Percentiles rank a stretch among this genome's conserved stretches.
phyloP scores from a whole-genome alignment of 2,797 vertebrate genomes.

The Amblyraja radiata region DNA sequence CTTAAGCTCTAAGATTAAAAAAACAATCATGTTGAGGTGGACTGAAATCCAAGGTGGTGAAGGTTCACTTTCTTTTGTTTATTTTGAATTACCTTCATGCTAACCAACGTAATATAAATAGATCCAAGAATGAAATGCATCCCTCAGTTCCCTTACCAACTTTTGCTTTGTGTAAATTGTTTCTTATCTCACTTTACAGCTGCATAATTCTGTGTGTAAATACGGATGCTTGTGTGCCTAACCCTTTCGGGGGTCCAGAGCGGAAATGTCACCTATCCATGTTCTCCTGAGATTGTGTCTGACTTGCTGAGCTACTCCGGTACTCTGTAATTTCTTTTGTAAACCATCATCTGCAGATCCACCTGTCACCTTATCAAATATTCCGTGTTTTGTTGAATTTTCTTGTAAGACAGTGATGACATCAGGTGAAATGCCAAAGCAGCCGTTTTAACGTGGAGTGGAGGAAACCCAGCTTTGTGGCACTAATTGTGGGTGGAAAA shows the following conservation, averaged over 20 bases:
- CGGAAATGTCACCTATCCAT: too few relatives aligned
- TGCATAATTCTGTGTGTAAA: not conserved
- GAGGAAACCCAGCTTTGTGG: not conserved
- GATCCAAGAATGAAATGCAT: not conserved
- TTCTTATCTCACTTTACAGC: constrained; percentile 19
- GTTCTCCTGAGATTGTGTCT: too few relatives aligned
- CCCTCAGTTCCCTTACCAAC: not conserved
- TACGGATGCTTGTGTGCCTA: not conserved
- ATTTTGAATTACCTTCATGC: not conserved
- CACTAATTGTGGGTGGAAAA: not conserved
- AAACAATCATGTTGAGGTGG: not conserved
- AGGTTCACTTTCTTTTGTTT: not conserved
- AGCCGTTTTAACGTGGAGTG: too few relatives aligned
- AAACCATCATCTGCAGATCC: too few relatives aligned
- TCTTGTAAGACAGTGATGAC: not conserved
- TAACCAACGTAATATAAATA: not conserved
- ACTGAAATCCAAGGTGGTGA: not conserved
- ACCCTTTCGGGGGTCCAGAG: not conserved
- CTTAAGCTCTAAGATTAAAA: not conserved
- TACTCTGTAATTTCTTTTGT: too few relatives aligned
- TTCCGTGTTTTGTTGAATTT: not conserved
- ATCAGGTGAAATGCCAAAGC: not conserved
- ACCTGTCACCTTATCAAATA: not conserved
- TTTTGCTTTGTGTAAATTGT: not conserved
- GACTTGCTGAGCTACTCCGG: too few relatives aligned